Percentiles rank a stretch among this genome's conserved stretches.
These are phyloP conservation scores for Pogonognathellus flavescens DNA, from an alignment of 1,140 invertebrate genomes.

Conservation along the genomic window DNA sequence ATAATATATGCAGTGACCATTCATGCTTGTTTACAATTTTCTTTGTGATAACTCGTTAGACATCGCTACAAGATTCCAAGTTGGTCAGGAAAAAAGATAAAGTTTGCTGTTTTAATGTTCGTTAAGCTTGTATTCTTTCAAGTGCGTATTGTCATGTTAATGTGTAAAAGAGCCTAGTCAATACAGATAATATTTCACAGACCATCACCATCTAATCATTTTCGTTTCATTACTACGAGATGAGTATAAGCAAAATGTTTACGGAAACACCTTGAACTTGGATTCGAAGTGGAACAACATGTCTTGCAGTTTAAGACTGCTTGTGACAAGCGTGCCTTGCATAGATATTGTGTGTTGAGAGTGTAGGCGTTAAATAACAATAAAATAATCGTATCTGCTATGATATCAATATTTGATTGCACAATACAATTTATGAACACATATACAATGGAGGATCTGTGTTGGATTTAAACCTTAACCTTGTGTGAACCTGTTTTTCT, in stretches of 20 bases:
- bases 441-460: neutral
- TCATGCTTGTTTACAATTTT: too few relatives aligned
- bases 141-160: conserved; percentile 11
- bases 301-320: neutral
- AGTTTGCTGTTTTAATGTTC: neutral
- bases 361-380: conserved; percentile 1
- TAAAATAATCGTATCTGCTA: neutral
- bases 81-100: conserved; percentile 14
- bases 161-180: too few relatives aligned
- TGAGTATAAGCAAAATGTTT: neutral
- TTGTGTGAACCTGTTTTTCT: conserved; percentile 51
- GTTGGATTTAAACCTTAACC: conserved; percentile 34
- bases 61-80: neutral
- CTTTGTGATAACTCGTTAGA: neutral
- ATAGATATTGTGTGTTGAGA: neutral
- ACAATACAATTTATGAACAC: neutral
- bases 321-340: conserved; percentile 5
- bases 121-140: neutral
- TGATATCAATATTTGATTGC: neutral
- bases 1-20: too few relatives aligned
- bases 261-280: conserved; percentile 35
- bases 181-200: too few relatives aligned
- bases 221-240: neutral
- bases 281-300: neutral
- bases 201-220: too few relatives aligned